Conservation (phyloP, 1,140 invertebrate genomes). For the Copidosoma floridanum region DNA sequence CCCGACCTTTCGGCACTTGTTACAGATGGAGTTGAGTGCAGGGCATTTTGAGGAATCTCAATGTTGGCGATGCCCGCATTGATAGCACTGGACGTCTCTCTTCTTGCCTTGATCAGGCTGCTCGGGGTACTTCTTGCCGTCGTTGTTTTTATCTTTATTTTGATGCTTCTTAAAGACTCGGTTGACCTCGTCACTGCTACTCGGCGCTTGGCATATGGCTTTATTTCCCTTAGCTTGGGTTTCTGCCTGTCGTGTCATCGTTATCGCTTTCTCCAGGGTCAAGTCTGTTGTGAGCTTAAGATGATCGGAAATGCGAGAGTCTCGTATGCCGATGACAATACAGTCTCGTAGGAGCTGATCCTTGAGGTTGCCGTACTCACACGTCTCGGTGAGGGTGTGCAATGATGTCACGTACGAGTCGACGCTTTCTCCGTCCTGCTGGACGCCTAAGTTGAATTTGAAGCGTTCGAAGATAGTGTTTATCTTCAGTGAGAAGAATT, state of each 20-base stretch:
- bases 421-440: constrained; percentile 37
- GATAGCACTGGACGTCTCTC: constrained; percentile 13
- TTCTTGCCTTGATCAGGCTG: neutral
- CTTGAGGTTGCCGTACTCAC: constrained; percentile 40
- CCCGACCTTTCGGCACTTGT: constrained; percentile 29
- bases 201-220: neutral
- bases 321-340: constrained; percentile 42
- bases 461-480: constrained; percentile 37
- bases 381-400: constrained; percentile 41
- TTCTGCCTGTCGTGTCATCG: constrained; percentile 33
- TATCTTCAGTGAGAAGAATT: constrained; percentile 39
- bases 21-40: constrained; percentile 26
- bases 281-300: constrained; percentile 33
- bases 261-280: constrained; percentile 31
- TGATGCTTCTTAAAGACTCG: neutral
- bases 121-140: neutral
- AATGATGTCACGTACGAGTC: constrained; percentile 45
- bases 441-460: constrained; percentile 41
- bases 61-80: constrained; percentile 23
- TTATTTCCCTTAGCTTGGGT: constrained; percentile 25
- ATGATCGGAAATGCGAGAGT: constrained; percentile 32
- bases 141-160: neutral
- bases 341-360: constrained; percentile 44
- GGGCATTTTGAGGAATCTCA: constrained; percentile 25
- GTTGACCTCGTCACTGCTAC: neutral